Conservation (phyloP, 2,113 vertebrate species). For the Furnarius figulus region DNA sequence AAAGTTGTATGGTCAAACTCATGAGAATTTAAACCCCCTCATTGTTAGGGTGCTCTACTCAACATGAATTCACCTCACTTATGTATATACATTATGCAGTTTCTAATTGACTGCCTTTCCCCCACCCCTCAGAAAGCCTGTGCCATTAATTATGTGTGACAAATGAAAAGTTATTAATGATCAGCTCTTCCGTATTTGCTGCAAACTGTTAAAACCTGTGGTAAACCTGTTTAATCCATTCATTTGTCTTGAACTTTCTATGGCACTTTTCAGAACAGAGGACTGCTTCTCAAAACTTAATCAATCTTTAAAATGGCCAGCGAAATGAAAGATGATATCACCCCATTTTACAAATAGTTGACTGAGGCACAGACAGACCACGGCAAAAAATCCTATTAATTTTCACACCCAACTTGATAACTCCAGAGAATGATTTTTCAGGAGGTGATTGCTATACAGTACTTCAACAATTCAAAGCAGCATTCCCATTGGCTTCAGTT, state of each 20-base stretch:
- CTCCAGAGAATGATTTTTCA: slow-evolving; percentile 10
- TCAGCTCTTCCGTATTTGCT: neutral
- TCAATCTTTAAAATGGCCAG: slow-evolving; percentile 26
- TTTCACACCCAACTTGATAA: slow-evolving; percentile 24
- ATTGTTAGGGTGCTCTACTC: neutral
- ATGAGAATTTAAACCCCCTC: neutral
- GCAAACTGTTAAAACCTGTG: neutral
- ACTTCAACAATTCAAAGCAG: neutral
- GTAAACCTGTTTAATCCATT: neutral
- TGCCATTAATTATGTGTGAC: neutral
- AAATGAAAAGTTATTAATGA: neutral
- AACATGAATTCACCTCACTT: neutral
- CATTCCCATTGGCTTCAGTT: neutral
- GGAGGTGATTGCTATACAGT: neutral
- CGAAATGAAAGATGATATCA: slow-evolving; percentile 44
- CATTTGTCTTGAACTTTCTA: slow-evolving; percentile 3
- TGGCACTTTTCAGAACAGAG: neutral
- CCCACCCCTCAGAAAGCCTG: neutral
- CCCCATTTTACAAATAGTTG: neutral
- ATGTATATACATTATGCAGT: neutral
- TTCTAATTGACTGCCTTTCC: neutral
- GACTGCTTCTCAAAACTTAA: neutral
- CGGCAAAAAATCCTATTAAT: slow-evolving; percentile 27
- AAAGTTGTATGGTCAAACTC: neutral
- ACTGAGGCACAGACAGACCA: neutral